A percentile compares a stretch with the other conserved stretches of the same genome.
Conservation (phyloP, 1,140 invertebrate genomes). For the Drosophila micromelanica region DNA sequence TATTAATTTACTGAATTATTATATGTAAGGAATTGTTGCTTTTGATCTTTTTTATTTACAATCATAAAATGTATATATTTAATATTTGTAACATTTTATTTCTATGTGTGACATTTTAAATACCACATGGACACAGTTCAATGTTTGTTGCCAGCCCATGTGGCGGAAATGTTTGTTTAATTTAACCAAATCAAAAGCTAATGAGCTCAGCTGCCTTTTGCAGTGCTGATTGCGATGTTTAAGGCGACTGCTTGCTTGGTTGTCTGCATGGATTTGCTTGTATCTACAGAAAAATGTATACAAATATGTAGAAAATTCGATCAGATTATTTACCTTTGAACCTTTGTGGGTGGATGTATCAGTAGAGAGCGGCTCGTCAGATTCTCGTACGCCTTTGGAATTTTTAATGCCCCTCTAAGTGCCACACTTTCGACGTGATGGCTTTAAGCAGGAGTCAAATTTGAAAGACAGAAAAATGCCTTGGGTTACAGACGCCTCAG, state of each 20-base stretch:
- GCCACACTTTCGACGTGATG: constrained; percentile 36
- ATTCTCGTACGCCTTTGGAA: constrained; percentile 48
- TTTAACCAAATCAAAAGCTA: constrained; percentile 69
- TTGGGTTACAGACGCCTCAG: constrained; percentile 68
- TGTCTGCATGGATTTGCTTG: constrained; percentile 28
- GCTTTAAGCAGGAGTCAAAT: constrained; percentile 64
- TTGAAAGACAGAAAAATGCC: constrained; percentile 39
- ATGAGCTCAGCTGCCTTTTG: constrained; percentile 48
- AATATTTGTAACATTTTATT: neutral
- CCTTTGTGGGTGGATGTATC: constrained; percentile 25
- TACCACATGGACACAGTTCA: constrained; percentile 54
- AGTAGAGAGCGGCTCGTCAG: constrained; percentile 21
- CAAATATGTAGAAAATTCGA: constrained; percentile 52
- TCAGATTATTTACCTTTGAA: constrained; percentile 78
- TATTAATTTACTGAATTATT: no score
- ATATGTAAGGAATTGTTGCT: no score
- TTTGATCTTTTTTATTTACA: no score
- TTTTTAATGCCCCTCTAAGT: constrained; percentile 54
- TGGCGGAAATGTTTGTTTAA: constrained; percentile 67
- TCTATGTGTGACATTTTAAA: neutral
- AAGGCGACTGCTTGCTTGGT: constrained; percentile 29
- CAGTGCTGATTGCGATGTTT: constrained; percentile 50
- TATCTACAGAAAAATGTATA: constrained; percentile 38
- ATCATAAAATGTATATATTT: no score
- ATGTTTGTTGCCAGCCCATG: constrained; percentile 50